A percentile compares a stretch with the other conserved stretches of the same genome.
phyloP scores from a whole-genome alignment of 2,888 invertebrate species.

The Rotaria sp. region DNA sequence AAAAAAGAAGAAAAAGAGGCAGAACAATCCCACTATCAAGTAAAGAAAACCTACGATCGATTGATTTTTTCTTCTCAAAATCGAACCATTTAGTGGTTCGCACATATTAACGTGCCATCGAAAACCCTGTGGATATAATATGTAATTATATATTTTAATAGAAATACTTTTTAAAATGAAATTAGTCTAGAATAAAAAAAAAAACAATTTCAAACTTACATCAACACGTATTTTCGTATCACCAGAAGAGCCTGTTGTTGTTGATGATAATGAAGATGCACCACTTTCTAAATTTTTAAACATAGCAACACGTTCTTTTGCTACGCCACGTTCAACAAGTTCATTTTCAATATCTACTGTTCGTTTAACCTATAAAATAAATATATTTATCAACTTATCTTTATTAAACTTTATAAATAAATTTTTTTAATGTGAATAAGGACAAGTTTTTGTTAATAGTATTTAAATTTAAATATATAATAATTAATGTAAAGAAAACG shows the following conservation, averaged over 20 bases:
- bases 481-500: too few relatives aligned
- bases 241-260: background rate
- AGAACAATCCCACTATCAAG: background rate
- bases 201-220: background rate
- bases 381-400: too few relatives aligned
- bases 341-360: conserved; percentile 17
- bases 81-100: background rate
- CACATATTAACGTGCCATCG: conserved; percentile 11
- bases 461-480: too few relatives aligned
- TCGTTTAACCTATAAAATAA: background rate
- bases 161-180: background rate
- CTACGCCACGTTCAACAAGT: conserved; percentile 30
- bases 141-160: background rate
- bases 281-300: conserved; percentile 39
- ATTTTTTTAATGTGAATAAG: too few relatives aligned
- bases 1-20: background rate
- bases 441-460: too few relatives aligned
- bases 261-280: too few relatives aligned
- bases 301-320: conserved; percentile 38
- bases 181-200: background rate
- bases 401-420: too few relatives aligned
- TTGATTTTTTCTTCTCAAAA: background rate
- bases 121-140: background rate
- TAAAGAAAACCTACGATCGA: background rate
- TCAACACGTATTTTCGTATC: background rate